Evolutionary conservation across 2,888 invertebrate genomes (phyloP).

Genomic region (Pyrochroa serraticornis): DNA sequence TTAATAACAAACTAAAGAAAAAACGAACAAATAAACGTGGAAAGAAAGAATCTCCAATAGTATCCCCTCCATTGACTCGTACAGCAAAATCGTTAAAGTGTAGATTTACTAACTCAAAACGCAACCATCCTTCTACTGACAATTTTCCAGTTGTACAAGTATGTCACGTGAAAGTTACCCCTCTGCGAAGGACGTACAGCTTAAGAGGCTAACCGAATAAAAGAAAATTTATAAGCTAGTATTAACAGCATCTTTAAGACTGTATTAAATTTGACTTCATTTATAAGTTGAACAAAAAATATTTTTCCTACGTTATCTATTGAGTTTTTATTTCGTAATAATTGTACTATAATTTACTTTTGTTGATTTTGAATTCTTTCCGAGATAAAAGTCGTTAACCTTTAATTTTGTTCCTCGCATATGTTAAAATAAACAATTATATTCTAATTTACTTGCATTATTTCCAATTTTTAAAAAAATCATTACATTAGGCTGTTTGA

Average conservation of each 20-base stretch:
- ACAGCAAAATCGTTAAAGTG: slow-evolving; percentile 1
- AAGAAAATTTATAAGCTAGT: slow-evolving; percentile 14
- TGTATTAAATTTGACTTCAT: slow-evolving; percentile 4
- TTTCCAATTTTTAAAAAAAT: too few species aligned
- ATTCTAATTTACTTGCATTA: too few species aligned
- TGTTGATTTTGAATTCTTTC: neutral
- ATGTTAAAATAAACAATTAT: neutral
- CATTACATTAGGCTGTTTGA: too few species aligned
- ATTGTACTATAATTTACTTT: neutral
- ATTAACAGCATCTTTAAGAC: slow-evolving; percentile 24
- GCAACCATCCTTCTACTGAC: neutral
- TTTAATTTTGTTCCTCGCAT: neutral
- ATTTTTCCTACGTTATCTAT: neutral
- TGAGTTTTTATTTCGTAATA: neutral
- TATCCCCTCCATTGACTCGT: slow-evolving; percentile 1
- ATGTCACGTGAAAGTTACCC: slow-evolving; percentile 33
- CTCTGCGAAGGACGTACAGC: slow-evolving; percentile 43
- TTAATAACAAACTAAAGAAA: neutral
- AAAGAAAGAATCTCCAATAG: slow-evolving; percentile 11
- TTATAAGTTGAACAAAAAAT: neutral
- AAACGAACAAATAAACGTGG: slow-evolving; percentile 6
- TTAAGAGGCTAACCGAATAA: slow-evolving; percentile 42
- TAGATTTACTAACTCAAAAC: neutral
- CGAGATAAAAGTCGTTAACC: too few species aligned
- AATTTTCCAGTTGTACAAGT: neutral